phyloP scores from a whole-genome alignment of 2,113 vertebrate species.

The Xyrauchen texanus region DNA sequence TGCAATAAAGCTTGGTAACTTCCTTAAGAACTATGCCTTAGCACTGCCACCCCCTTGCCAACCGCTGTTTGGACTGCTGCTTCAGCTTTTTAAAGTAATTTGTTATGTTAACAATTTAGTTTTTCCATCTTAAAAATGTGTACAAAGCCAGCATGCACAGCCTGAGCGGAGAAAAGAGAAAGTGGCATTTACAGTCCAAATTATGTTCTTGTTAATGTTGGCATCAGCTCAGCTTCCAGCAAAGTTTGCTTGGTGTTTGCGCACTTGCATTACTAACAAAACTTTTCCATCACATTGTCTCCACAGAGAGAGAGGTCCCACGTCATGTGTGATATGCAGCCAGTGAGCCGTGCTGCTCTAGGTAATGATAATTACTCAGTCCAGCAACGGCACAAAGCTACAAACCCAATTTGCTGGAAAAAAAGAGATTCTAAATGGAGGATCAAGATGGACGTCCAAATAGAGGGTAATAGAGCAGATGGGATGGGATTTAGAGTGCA shows the following conservation, averaged over 20 bases:
- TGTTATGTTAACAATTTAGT: no score
- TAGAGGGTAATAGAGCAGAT: constrained; percentile 29
- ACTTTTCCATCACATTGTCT: constrained; percentile 39
- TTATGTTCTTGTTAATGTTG: constrained; percentile 45
- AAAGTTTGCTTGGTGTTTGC: constrained; percentile 28
- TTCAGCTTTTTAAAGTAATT: constrained; percentile 54
- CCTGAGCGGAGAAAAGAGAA: neutral
- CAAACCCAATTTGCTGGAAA: constrained; percentile 34
- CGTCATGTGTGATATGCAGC: constrained; percentile 5
- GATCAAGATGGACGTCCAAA: constrained; percentile 32
- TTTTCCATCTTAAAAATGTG: constrained; percentile 37
- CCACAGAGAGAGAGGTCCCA: neutral
- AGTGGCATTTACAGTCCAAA: constrained; percentile 46
- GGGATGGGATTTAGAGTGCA: constrained; percentile 26
- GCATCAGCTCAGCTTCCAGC: constrained; percentile 15
- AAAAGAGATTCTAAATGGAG: constrained; percentile 26
- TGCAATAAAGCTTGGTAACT: no score
- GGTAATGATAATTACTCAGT: constrained; percentile 44
- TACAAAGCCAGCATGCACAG: constrained; percentile 21
- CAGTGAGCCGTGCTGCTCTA: neutral
- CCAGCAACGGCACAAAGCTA: constrained; percentile 12
- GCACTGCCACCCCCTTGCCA: neutral
- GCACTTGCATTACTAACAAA: constrained; percentile 34
- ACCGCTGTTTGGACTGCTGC: constrained; percentile 54
- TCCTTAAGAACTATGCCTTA: no score